Evolutionary conservation across 2,888 invertebrate genomes (phyloP), one percentile per base, ranked within the genome.

Genomic region (Eurytoma californica): DNA sequence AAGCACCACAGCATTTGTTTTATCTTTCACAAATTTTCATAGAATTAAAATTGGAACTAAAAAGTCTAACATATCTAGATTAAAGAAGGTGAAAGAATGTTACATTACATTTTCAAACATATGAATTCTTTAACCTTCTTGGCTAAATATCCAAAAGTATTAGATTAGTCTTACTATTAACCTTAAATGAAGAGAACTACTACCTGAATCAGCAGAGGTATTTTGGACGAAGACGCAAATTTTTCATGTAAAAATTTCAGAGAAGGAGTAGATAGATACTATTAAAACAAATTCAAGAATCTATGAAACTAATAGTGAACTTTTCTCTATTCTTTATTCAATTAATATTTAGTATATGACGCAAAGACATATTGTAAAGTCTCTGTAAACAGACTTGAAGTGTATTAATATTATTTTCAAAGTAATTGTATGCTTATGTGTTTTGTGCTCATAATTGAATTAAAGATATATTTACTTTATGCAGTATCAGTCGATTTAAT

Each of bases 201-300:
- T 86, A 89, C 90, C 89, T 88, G 89, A 88, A 89, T 85, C 87
- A 88, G 90, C 90, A 90, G 90, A 90, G 89, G 90, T 90, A 90
- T 90, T 90, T 89, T 90, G 90, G 90, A 90, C 90, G 87, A 88
- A 85, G 88, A 80, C 77, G 72, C 68, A 66, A 72, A 51, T 67
- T 61, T 65, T 66, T 84, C 87, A 85, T 39, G 24, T 9, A 39
- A 39, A 39, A 4, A 39, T 58, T 53, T 49, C 0, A 49, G 82
- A 83, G 82, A 81, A 82, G 83, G 82, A 49, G 14, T 18, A 65
- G n/a, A 74, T 51, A 66, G 3, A 82, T 82, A 83, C 83, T 84
- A 74, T 69, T 75, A 14, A 73, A 79, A 74, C 68, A 79, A 73
- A 79, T 70, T 74, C 58, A 79, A 60, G 69, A 75, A 75, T 39